These are phyloP conservation scores for Orestias chungarensis DNA, from an alignment of 2,797 vertebrate species.

Conservation along the genomic window DNA sequence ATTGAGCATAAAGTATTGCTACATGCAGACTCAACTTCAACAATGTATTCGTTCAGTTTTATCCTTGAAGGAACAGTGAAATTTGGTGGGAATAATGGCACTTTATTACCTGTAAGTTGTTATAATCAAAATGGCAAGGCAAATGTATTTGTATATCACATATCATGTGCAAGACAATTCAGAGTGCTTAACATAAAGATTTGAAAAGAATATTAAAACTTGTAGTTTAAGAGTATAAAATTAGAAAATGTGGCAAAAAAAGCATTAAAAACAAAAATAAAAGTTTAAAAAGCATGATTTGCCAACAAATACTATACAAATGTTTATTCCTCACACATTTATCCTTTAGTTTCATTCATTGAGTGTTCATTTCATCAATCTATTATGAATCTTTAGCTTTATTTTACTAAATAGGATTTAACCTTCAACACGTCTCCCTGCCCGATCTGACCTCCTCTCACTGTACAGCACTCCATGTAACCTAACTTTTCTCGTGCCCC, in stretches of 20 bases:
- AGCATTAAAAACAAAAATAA: no score
- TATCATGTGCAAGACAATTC: no score
- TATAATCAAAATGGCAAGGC: neutral
- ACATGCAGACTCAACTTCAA: neutral
- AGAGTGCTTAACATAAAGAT: no score
- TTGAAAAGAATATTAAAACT: no score
- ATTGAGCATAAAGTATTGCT: neutral
- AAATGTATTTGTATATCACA: no score
- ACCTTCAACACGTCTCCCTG: neutral
- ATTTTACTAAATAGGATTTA: neutral
- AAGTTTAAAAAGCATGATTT: no score
- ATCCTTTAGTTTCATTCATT: neutral
- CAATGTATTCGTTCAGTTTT: neutral
- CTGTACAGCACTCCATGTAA: neutral
- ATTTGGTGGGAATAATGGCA: no score
- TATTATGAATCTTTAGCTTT: neutral
- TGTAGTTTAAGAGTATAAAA: no score
- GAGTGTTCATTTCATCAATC: neutral
- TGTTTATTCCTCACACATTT: no score
- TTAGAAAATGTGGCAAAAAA: no score
- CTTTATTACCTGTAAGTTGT: neutral
- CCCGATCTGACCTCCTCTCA: neutral
- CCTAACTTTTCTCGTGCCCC: conserved; percentile 21
- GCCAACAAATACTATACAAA: no score
- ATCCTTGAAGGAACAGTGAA: no score